These are phyloP conservation scores for Crotalus horridus DNA, from an alignment of 2,113 vertebrate genomes.

Conservation along the genomic window DNA sequence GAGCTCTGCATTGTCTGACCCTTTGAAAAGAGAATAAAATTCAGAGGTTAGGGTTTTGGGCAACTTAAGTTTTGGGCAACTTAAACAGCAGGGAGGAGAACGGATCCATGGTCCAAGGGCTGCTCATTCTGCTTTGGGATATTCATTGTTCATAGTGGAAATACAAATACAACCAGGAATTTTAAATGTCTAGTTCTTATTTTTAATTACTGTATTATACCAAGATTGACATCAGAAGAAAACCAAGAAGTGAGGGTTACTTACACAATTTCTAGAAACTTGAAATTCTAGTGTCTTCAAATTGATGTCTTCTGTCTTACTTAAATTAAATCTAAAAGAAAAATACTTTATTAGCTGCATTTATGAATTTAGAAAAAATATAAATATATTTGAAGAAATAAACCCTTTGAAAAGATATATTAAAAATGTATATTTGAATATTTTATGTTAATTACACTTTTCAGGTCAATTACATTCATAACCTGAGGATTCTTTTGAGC, in stretches of 20 bases:
- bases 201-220: neutral
- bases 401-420: neutral
- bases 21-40: conserved; percentile 59
- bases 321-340: conserved; percentile 83
- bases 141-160: neutral
- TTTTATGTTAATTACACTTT: neutral
- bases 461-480: too few relatives aligned
- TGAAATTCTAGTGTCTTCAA: conserved; percentile 90
- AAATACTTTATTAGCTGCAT: neutral
- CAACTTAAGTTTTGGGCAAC: neutral
- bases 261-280: conserved; percentile 88
- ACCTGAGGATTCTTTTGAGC: too few relatives aligned
- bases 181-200: neutral
- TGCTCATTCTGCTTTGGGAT: neutral
- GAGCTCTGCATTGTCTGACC: conserved; percentile 77
- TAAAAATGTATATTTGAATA: neutral
- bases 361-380: neutral
- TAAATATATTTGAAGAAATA: neutral
- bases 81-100: neutral
- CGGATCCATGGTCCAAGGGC: neutral
- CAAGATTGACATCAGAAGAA: neutral
- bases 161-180: neutral
- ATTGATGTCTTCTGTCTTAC: conserved; percentile 82
- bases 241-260: conserved; percentile 46
- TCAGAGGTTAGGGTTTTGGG: neutral